Evolutionary conservation across 2,113 vertebrate genomes (phyloP).

Genomic region (Festucalex cinctus): DNA sequence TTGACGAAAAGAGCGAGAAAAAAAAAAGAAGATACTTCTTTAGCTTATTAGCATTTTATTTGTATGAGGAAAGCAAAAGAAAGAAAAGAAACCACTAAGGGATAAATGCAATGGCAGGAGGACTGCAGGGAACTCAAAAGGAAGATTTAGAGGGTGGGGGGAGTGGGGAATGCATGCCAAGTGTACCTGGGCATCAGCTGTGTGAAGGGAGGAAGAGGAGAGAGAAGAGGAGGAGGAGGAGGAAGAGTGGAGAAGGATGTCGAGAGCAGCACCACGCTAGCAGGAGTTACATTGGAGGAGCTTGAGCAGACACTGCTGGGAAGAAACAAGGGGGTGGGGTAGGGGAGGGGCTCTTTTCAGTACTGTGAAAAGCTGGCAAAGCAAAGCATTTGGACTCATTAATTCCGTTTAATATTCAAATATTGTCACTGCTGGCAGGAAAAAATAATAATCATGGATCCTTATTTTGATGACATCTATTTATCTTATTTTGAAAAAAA

Average conservation of each 20-base stretch:
- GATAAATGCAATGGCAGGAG: slow-evolving; percentile 10
- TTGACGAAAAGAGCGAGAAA: slow-evolving; percentile 2
- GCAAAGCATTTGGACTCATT: slow-evolving; percentile 23
- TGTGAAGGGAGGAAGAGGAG: slow-evolving; percentile 70
- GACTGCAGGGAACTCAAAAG: slow-evolving; percentile 9
- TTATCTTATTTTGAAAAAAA: not conserved
- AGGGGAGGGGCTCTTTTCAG: slow-evolving; percentile 28
- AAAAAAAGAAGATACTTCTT: slow-evolving; percentile 1
- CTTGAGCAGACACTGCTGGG: slow-evolving; percentile 66
- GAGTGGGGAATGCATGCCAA: slow-evolving; percentile 50
- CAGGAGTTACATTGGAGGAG: slow-evolving; percentile 69
- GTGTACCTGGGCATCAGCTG: slow-evolving; percentile 71
- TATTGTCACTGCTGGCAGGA: slow-evolving; percentile 1
- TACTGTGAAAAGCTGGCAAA: slow-evolving; percentile 10
- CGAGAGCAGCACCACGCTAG: slow-evolving; percentile 73
- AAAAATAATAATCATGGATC: not conserved
- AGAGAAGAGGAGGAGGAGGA: slow-evolving; percentile 66
- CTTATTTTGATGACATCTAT: not conserved
- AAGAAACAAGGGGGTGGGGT: slow-evolving; percentile 35
- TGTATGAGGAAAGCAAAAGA: not conserved
- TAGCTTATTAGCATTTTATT: slow-evolving; percentile 14
- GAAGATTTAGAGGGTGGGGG: not conserved
- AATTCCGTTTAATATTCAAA: not conserved
- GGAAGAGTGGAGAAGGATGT: slow-evolving; percentile 72
- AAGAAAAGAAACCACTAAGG: not conserved